A percentile compares a stretch with the other conserved stretches of the same genome.
Evolutionary conservation across 2,113 vertebrate genomes (phyloP).

Genomic region (Pseudorectes ferrugineus): DNA sequence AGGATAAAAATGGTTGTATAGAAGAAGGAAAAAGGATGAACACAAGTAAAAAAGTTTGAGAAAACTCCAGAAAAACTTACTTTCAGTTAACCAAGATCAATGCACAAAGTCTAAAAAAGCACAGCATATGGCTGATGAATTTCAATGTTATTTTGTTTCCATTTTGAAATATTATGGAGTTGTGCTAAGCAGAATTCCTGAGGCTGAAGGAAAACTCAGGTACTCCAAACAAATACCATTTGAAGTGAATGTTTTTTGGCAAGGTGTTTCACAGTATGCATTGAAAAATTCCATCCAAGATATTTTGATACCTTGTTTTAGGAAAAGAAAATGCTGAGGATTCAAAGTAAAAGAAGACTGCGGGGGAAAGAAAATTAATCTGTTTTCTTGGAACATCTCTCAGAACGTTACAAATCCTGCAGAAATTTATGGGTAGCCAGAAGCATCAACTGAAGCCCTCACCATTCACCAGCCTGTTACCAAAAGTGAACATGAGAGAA

Average conservation of each 20-base stretch:
- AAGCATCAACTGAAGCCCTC: conserved; percentile 10
- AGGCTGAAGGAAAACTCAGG: conserved; percentile 55
- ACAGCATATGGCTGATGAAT: not conserved
- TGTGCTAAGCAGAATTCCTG: conserved; percentile 57
- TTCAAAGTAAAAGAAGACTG: conserved; percentile 40
- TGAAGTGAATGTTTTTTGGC: conserved; percentile 61
- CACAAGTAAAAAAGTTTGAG: not conserved
- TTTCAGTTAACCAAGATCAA: not conserved
- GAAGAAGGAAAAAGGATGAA: not conserved
- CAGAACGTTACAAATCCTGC: conserved; percentile 14
- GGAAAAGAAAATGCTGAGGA: conserved; percentile 57
- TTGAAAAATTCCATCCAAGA: conserved; percentile 37
- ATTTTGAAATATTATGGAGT: conserved; percentile 8
- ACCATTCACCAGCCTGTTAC: not conserved
- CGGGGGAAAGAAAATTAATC: conserved; percentile 25
- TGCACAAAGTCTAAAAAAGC: not conserved
- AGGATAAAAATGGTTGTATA: not conserved
- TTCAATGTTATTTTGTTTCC: conserved; percentile 26
- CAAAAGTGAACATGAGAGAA: not conserved
- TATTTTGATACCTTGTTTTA: conserved; percentile 65
- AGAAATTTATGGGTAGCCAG: conserved; percentile 42
- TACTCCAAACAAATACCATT: conserved; percentile 57
- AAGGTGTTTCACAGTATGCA: not conserved
- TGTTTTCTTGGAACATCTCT: conserved; percentile 41
- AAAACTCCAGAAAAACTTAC: not conserved